phyloP scores from a whole-genome alignment of 2,797 vertebrate genomes.

The Sebastiscus tertius region DNA sequence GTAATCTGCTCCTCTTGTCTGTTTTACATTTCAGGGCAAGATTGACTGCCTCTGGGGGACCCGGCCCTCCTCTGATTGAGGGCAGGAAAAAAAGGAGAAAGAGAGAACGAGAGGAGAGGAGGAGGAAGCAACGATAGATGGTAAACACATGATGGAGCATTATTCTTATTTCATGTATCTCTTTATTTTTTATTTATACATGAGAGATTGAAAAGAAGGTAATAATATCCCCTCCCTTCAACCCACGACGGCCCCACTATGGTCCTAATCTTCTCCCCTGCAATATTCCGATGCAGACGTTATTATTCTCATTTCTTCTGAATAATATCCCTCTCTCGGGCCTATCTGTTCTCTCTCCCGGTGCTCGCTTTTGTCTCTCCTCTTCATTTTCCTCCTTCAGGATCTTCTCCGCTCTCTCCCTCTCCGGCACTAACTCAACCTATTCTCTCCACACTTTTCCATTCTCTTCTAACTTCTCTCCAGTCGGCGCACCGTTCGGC shows the following conservation, averaged over 20 bases:
- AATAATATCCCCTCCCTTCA: constrained; percentile 73
- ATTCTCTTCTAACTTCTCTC: constrained; percentile 86
- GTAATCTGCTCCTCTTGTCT: constrained; percentile 85
- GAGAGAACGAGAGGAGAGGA: constrained; percentile 35
- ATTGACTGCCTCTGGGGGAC: constrained; percentile 79
- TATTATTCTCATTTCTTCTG: constrained; percentile 95
- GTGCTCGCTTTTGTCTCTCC: constrained; percentile 57
- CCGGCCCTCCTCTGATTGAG: constrained; percentile 73
- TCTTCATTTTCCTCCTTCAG: constrained; percentile 73
- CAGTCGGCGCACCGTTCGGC: constrained; percentile 10
- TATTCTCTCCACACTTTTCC: constrained; percentile 53
- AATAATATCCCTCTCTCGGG: constrained; percentile 93
- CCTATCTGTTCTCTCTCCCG: constrained; percentile 81
- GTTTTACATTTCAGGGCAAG: constrained; percentile 83
- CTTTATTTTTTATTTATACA: constrained; percentile 80
- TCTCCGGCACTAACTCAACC: constrained; percentile 67
- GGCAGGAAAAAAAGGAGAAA: constrained; percentile 31
- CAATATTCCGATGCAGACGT: constrained; percentile 90
- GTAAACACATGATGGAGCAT: constrained; percentile 74
- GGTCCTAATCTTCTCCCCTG: constrained; percentile 90
- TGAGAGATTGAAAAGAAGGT: constrained; percentile 74
- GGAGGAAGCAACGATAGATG: constrained; percentile 59
- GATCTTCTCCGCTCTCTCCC: constrained; percentile 72
- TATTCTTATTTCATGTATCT: constrained; percentile 78
- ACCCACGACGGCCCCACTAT: constrained; percentile 59